Conservation (phyloP, 2,888 invertebrate species). For the Caenorhabditis sp. region DNA sequence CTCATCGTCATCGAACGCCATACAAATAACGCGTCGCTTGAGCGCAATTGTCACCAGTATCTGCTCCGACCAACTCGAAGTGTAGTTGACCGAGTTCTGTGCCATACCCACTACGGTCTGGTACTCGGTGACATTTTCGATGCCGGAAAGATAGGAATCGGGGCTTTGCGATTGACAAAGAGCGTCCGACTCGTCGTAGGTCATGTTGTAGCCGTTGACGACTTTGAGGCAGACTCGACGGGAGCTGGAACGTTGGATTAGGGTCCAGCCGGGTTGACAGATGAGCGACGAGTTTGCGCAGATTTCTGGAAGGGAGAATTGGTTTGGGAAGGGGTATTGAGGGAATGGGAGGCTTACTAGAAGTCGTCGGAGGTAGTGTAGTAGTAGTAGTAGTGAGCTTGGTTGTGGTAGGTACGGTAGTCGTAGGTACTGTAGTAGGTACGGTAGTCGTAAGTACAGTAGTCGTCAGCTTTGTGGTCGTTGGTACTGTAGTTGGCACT, state of each 20-base stretch:
- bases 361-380: neutral
- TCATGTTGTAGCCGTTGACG: conserved; percentile 40
- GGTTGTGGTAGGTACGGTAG: conserved; percentile 1
- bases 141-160: conserved; percentile 37
- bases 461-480: too few species aligned
- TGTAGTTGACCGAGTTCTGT: conserved; percentile 29
- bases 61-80: conserved; percentile 11
- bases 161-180: conserved; percentile 29
- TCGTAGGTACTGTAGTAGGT: neutral
- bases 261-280: conserved; percentile 43
- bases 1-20: conserved; percentile 23
- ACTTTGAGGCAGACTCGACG: conserved; percentile 46
- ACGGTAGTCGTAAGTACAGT: neutral
- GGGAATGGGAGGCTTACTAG: conserved; percentile 2
- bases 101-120: conserved; percentile 39
- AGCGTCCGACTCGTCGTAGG: conserved; percentile 34
- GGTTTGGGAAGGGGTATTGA: neutral
- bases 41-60: conserved; percentile 49
- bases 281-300: conserved; percentile 15
- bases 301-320: conserved; percentile 10
- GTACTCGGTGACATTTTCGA: conserved; percentile 51
- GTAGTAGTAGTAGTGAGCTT: conserved; percentile 3
- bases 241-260: conserved; percentile 11
- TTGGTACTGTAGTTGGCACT: neutral
- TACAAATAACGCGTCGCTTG: conserved; percentile 29